These are phyloP conservation scores for Toxotes lorentzi DNA, from an alignment of 2,797 vertebrate genomes.

Conservation along the genomic window DNA sequence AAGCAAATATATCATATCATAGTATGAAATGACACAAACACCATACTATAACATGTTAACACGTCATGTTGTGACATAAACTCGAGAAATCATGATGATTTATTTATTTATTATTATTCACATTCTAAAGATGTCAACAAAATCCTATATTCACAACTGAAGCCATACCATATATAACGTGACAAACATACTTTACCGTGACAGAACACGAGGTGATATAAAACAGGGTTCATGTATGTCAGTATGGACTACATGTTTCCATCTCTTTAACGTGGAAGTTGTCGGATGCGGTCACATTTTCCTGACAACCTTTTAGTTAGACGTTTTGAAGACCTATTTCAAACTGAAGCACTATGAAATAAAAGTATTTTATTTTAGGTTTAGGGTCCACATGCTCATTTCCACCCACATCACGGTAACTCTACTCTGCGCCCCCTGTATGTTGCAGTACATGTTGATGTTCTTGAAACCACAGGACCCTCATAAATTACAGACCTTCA, in stretches of 20 bases:
- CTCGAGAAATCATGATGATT: too few relatives aligned
- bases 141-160: neutral
- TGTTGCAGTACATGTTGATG: neutral
- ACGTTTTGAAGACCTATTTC: neutral
- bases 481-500: constrained; percentile 54
- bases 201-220: neutral
- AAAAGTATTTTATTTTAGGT: neutral
- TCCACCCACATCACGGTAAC: constrained; percentile 14
- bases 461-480: constrained; percentile 23
- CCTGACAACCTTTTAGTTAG: neutral
- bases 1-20: neutral
- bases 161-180: neutral
- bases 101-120: too few relatives aligned
- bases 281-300: neutral
- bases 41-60: too few relatives aligned
- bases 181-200: neutral
- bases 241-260: neutral
- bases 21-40: too few relatives aligned
- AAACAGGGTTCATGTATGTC: neutral
- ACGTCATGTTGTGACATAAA: too few relatives aligned
- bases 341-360: neutral
- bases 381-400: neutral
- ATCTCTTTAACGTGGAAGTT: neutral
- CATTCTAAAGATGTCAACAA: neutral
- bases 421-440: neutral